A percentile compares a stretch with the other conserved stretches of the same genome.
Evolutionary conservation across 2,888 invertebrate species (phyloP).

Genomic region (Cyclophora punctaria): DNA sequence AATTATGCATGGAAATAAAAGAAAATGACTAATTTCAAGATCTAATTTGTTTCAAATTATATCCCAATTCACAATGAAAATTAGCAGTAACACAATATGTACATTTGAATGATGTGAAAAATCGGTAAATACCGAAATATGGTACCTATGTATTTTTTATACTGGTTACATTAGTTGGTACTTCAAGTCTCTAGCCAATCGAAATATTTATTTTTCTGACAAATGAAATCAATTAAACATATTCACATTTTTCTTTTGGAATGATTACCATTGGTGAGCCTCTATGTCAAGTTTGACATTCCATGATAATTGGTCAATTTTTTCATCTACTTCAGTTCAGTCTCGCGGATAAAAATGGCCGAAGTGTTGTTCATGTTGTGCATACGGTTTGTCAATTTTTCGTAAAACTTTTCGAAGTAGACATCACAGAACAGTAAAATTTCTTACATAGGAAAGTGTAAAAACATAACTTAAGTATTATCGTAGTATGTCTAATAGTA

Average conservation of each 20-base stretch:
- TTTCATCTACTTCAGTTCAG: slow-evolving; percentile 22
- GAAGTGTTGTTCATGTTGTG: slow-evolving; percentile 57
- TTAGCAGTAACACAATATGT: no score
- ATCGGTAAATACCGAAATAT: no score
- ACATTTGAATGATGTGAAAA: no score
- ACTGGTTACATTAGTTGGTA: no score
- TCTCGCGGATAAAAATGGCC: slow-evolving; percentile 73
- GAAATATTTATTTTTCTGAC: no score
- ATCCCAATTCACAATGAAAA: no score
- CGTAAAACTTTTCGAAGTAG: slow-evolving; percentile 36
- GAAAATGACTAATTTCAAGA: no score
- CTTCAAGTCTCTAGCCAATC: no score
- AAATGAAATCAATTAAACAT: no score
- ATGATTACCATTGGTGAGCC: slow-evolving; percentile 22
- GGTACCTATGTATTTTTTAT: no score
- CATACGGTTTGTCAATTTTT: slow-evolving; percentile 41
- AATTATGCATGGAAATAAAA: no score
- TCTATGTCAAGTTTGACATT: slow-evolving; percentile 11
- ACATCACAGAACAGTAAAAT: slow-evolving; percentile 22
- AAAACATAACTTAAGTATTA: slow-evolving; percentile 16
- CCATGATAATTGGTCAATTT: slow-evolving; percentile 31
- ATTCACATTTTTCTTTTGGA: not conserved
- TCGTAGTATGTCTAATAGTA: slow-evolving; percentile 60
- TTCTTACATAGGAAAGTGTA: slow-evolving; percentile 14
- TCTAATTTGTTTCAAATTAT: no score